Evolutionary conservation across 1,140 invertebrate species (phyloP).

Genomic region (Hestina assimilis): DNA sequence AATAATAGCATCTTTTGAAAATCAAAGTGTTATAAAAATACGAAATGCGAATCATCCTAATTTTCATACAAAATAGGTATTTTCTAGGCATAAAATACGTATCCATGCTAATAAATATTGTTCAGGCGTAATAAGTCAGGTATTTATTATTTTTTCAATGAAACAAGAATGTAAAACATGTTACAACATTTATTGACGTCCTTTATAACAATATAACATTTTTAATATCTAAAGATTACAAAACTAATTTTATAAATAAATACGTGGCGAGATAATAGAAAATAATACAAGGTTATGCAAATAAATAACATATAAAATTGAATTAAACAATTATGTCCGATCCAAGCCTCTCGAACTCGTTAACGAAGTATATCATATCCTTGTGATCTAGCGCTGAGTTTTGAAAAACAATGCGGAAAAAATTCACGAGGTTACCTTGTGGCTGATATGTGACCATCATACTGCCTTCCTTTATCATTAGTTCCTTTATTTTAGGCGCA

Average conservation of each 20-base stretch:
- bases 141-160: no score
- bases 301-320: conserved; percentile 12
- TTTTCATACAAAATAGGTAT: no score
- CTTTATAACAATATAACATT: conserved; percentile 12
- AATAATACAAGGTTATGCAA: conserved; percentile 31
- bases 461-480: conserved; percentile 95
- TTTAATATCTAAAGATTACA: conserved; percentile 16
- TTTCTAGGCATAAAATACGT: no score
- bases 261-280: conserved; percentile 33
- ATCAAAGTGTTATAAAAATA: no score
- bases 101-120: no score
- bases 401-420: conserved; percentile 96
- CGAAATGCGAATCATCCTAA: no score
- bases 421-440: conserved; percentile 88
- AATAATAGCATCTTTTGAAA: no score
- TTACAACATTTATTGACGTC: neutral
- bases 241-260: conserved; percentile 39
- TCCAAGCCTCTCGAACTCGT: conserved; percentile 91
- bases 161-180: no score
- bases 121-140: no score
- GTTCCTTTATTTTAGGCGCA: conserved; percentile 94
- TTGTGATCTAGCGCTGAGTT: conserved; percentile 88
- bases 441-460: conserved; percentile 98
- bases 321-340: conserved; percentile 75
- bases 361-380: conserved; percentile 92